A percentile compares a stretch with the other conserved stretches of the same genome.
Conservation (phyloP, 2,797 vertebrate genomes). For the Macropus fuliginosus region DNA sequence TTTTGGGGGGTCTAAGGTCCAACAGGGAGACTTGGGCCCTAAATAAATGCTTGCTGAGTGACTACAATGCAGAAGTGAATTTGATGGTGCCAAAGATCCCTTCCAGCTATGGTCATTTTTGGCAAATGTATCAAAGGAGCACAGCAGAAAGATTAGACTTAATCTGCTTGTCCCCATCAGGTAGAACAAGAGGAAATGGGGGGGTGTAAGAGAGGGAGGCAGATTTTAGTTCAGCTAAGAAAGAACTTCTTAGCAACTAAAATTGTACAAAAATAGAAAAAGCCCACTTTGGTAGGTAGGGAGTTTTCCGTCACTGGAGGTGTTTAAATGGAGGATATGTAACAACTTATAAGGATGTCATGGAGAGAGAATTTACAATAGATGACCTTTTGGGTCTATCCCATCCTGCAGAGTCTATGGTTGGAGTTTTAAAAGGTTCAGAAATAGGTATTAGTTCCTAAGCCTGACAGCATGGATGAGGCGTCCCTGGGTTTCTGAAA, state of each 20-base stretch:
- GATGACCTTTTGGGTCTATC: neutral
- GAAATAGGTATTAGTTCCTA: neutral
- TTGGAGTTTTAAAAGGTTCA: neutral
- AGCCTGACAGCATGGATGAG: neutral
- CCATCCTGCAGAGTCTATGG: neutral
- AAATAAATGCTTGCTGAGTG: neutral
- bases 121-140: neutral
- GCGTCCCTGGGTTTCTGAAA: neutral
- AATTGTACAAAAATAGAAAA: neutral
- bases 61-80: neutral
- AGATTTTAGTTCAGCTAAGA: neutral
- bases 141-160: neutral
- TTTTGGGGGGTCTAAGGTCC: neutral
- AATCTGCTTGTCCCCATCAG: neutral
- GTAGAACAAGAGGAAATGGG: neutral
- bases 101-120: neutral
- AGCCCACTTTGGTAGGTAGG: neutral
- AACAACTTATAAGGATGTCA: neutral
- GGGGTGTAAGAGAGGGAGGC: neutral
- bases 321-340: neutral
- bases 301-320: neutral
- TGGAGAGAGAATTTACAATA: neutral
- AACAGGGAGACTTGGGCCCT: neutral
- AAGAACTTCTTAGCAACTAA: neutral
- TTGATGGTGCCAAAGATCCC: neutral